phyloP scores from a whole-genome alignment of 64 coral and sea anemone genomes.

The Stylophora pistillata region DNA sequence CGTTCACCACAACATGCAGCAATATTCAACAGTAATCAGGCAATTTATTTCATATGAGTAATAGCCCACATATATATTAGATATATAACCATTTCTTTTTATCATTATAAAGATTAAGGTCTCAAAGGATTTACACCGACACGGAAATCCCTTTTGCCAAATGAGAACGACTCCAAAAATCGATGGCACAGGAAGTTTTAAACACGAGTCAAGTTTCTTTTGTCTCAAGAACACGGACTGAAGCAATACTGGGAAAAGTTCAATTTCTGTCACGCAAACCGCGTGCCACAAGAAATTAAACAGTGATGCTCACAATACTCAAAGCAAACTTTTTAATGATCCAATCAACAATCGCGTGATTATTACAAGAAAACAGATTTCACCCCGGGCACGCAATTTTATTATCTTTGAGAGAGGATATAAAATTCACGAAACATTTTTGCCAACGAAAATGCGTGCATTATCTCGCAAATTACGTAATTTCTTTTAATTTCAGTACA shows the following conservation, averaged over 20 bases:
- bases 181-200: conserved; percentile 14
- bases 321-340: conserved; percentile 26
- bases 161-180: background rate
- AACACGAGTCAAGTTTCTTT: conserved; percentile 19
- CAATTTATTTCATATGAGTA: background rate
- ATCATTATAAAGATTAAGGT: background rate
- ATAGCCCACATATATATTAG: background rate
- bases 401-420: background rate
- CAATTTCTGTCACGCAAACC: conserved; percentile 43
- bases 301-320: conserved; percentile 3
- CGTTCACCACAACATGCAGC: background rate
- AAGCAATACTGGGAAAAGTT: conserved; percentile 5
- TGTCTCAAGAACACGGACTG: background rate
- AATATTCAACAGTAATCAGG: conserved; percentile 1
- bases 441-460: background rate
- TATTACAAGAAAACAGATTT: conserved; percentile 13
- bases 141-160: background rate
- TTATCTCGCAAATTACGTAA: background rate
- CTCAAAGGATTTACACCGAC: background rate
- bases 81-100: background rate
- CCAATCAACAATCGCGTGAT: conserved; percentile 28
- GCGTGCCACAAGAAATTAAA: background rate
- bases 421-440: background rate
- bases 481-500: background rate
- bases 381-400: conserved; percentile 6